Base-by-base conservation (phyloP, 2,797 vertebrate species). In the Thamnophis elegans region DNA sequence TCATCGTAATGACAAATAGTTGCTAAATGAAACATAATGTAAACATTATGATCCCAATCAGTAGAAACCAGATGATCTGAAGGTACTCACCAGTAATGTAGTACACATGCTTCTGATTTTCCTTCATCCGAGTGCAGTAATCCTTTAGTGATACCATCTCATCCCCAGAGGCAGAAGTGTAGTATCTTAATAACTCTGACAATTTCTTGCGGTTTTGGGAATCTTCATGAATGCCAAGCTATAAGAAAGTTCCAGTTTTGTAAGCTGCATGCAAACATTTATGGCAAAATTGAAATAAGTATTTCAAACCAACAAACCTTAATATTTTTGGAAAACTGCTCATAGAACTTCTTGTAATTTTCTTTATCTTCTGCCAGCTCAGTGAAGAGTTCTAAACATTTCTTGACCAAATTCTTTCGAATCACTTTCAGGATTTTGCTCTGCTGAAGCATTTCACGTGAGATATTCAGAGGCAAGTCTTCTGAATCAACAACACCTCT, bases 361-460 rank as follows among this genome's bases (percentile, higher is more conserved):
- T 99, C 99, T 94, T 98, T 99, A 96, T 99, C 99, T 89, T 99
- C 99, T 0, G 98, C 94, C 28, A 99, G 93, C 87, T 99, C 99
- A 0, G 97, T 97, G 96, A 99, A 99, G 3, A 99, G 98, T 25
- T 99, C 99, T 47, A 99, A 42, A 94, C 98, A 99, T 95, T 99
- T 99, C 96, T 99, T 99, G 60, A 99, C 99, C 95, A 99, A 97
- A 95, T 99, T 99, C 97, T 99, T 99, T 87, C 99, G 97, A 93
- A 99, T 99, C 18, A 99, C 99, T 92, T 99, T 99, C 87, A 99
- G 97, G 95, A 99, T 99, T 95, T 99, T 99, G 97, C 99, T 99
- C 94, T 99, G 99, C 93, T 99, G 99, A 92, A 99, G 96, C 99
- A 99, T 99, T 97, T 99, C 99, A 97, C 99, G 98, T 94, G 99